A percentile compares a stretch with the other conserved stretches of the same genome.
phyloP scores from a whole-genome alignment of 2,113 vertebrate species.

The Thymallus thymallus region DNA sequence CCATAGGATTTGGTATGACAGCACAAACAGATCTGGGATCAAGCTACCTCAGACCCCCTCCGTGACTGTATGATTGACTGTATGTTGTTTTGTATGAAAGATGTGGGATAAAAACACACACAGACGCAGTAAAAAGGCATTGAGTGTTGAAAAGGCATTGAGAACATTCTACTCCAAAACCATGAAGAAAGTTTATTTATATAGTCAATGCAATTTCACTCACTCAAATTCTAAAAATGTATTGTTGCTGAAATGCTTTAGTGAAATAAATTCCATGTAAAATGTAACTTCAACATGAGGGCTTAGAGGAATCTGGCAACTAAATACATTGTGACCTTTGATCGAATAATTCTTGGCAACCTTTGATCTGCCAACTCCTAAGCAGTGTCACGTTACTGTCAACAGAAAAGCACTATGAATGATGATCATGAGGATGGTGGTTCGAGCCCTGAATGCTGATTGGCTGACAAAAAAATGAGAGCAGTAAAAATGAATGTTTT shows the following conservation, averaged over 20 bases:
- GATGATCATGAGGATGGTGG: no score
- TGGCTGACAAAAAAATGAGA: no score
- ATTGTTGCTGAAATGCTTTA: slow-evolving; percentile 51
- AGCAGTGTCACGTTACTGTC: background rate
- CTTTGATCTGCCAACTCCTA: background rate
- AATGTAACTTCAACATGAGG: slow-evolving; percentile 39
- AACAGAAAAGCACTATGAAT: background rate
- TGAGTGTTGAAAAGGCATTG: slow-evolving; percentile 29
- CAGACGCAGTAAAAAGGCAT: no score
- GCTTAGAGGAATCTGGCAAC: slow-evolving; percentile 32
- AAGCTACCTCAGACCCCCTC: no score
- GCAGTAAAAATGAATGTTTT: no score
- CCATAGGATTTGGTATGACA: no score
- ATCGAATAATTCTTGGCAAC: background rate
- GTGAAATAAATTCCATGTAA: slow-evolving; percentile 46
- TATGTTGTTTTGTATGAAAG: slow-evolving; percentile 20
- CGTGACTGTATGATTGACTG: slow-evolving; percentile 5
- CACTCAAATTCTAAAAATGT: slow-evolving; percentile 52
- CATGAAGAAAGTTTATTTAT: slow-evolving; percentile 28
- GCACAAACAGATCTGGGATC: no score
- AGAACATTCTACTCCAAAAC: slow-evolving; percentile 29
- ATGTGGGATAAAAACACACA: no score
- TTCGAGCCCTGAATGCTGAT: no score
- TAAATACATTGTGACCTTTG: background rate
- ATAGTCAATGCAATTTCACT: slow-evolving; percentile 29